phyloP scores from a whole-genome alignment of 1,140 invertebrate genomes.

The Ostrea denselamellosa region DNA sequence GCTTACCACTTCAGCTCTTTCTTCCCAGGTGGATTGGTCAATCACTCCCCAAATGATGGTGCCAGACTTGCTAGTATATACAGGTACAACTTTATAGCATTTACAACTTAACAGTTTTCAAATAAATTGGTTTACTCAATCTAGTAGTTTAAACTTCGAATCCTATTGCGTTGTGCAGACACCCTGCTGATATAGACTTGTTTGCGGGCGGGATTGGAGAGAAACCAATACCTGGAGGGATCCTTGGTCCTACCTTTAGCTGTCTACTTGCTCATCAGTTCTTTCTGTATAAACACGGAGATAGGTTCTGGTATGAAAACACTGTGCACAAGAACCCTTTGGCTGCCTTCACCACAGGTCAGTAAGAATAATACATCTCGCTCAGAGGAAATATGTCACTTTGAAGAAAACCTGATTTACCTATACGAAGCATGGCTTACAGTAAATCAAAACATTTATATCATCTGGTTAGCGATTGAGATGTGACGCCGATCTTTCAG shows the following conservation, averaged over 20 bases:
- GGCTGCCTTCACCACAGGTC: slow-evolving; percentile 50
- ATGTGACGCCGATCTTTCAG: too few relatives aligned
- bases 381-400: too few relatives aligned
- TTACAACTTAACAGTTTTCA: too few relatives aligned
- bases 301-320: slow-evolving; percentile 98
- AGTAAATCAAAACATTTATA: too few relatives aligned
- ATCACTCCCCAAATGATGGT: slow-evolving; percentile 65
- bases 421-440: too few relatives aligned
- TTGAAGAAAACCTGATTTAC: too few relatives aligned
- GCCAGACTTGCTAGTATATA: background rate
- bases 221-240: slow-evolving; percentile 88
- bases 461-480: too few relatives aligned
- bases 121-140: too few relatives aligned
- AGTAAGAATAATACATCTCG: background rate
- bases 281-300: slow-evolving; percentile 91
- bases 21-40: slow-evolving; percentile 27
- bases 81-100: background rate
- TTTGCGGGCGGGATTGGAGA: slow-evolving; percentile 85
- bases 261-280: slow-evolving; percentile 98
- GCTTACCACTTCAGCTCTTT: slow-evolving; percentile 54
- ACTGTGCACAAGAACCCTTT: slow-evolving; percentile 67
- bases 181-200: slow-evolving; percentile 66
- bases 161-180: slow-evolving; percentile 64
- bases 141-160: too few relatives aligned
- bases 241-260: slow-evolving; percentile 96